Evolutionary conservation across 2,888 invertebrate genomes (phyloP).

Genomic region (Aphrophora alni): DNA sequence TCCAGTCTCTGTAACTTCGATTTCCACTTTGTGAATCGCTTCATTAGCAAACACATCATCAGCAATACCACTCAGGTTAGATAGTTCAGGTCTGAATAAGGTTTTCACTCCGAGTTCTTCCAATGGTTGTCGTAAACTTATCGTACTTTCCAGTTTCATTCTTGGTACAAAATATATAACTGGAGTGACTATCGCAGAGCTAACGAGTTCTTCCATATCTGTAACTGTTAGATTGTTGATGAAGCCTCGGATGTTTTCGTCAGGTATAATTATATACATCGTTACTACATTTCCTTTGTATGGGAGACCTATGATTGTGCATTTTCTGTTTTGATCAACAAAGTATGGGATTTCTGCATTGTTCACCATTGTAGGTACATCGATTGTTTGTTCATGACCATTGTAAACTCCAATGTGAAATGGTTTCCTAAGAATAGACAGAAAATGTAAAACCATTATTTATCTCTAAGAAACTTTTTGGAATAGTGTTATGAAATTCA

Average conservation of each 20-base stretch:
- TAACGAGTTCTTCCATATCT: constrained; percentile 47
- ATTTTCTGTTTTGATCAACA: constrained; percentile 60
- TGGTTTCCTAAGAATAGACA: constrained; percentile 60
- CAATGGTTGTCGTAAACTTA: constrained; percentile 64
- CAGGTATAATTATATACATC: constrained; percentile 73
- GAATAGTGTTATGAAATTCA: not conserved
- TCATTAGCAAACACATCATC: constrained; percentile 51
- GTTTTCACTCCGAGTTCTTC: constrained; percentile 65
- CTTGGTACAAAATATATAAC: constrained; percentile 63
- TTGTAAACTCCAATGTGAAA: constrained; percentile 60
- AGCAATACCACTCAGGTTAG: constrained; percentile 67
- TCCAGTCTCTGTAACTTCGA: constrained; percentile 65
- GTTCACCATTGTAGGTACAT: constrained; percentile 72
- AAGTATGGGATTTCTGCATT: constrained; percentile 66
- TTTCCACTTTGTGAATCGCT: constrained; percentile 59
- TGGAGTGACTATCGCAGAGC: constrained; percentile 63
- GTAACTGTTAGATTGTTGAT: constrained; percentile 61
- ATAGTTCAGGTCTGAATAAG: constrained; percentile 66
- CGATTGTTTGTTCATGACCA: constrained; percentile 56
- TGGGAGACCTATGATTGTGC: constrained; percentile 71
- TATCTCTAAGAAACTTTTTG: too few relatives aligned
- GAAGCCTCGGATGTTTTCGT: constrained; percentile 60
- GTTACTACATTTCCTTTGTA: constrained; percentile 68
- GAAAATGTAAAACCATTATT: too few relatives aligned
- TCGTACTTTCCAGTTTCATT: constrained; percentile 69